These are phyloP conservation scores for Drosophila parthenogenetica DNA, from an alignment of 2,888 invertebrate species.

Conservation along the genomic window DNA sequence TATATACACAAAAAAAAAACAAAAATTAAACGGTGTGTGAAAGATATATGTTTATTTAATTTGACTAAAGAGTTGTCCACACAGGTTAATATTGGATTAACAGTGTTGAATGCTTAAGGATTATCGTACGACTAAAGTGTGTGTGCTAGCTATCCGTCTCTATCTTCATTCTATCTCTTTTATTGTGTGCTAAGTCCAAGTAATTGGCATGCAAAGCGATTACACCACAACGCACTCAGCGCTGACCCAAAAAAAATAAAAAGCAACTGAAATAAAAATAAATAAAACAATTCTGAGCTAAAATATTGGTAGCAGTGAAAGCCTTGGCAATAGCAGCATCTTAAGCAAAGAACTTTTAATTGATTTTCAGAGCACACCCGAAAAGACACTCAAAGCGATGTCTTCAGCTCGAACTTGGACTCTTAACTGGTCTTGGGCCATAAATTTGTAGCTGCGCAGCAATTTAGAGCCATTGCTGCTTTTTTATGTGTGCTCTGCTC, in stretches of 20 bases:
- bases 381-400: slow-evolving; percentile 19
- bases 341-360: slow-evolving; percentile 76
- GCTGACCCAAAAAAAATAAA: slow-evolving; percentile 38
- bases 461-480: slow-evolving; percentile 63
- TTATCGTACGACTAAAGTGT: slow-evolving; percentile 29
- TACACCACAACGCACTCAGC: slow-evolving; percentile 13
- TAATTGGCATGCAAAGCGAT: slow-evolving; percentile 62
- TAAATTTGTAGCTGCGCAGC: slow-evolving; percentile 76
- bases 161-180: slow-evolving; percentile 27
- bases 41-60: background rate
- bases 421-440: slow-evolving; percentile 67
- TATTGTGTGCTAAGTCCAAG: slow-evolving; percentile 36
- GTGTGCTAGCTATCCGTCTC: slow-evolving; percentile 24
- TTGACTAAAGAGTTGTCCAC: background rate
- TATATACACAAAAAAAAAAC: slow-evolving; percentile 31
- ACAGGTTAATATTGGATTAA: slow-evolving; percentile 61
- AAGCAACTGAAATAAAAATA: background rate
- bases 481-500: slow-evolving; percentile 66
- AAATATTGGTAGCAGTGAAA: slow-evolving; percentile 18
- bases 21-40: slow-evolving; percentile 29
- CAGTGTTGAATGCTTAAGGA: slow-evolving; percentile 55
- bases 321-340: slow-evolving; percentile 54
- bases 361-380: slow-evolving; percentile 67
- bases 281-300: slow-evolving; percentile 10
- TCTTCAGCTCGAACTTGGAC: slow-evolving; percentile 37